Conservation (phyloP, 2,113 vertebrate species). For the Cynoglossus semilaevis region DNA sequence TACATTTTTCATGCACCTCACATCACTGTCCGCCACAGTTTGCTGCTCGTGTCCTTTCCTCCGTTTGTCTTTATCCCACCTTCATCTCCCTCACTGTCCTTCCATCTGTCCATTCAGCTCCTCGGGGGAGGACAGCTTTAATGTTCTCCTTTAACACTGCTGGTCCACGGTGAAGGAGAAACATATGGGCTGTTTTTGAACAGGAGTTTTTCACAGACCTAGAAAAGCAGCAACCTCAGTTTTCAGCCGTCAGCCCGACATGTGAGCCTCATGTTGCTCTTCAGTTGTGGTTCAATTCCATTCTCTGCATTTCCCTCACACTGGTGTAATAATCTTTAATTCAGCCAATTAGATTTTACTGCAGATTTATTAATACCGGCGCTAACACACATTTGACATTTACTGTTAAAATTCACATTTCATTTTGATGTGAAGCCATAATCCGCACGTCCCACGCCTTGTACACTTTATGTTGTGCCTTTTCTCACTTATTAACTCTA, state of each 20-base stretch:
- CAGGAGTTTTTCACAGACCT: slow-evolving; percentile 22
- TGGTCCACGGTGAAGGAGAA: slow-evolving; percentile 41
- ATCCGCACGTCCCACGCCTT: not conserved
- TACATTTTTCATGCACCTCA: slow-evolving; percentile 39
- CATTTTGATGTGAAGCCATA: not conserved
- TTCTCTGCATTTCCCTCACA: not conserved
- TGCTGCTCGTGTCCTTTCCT: slow-evolving; percentile 40
- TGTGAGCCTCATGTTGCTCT: too few relatives aligned
- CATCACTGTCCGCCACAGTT: slow-evolving; percentile 27
- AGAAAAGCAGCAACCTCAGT: too few relatives aligned
- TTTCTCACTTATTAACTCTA: not conserved
- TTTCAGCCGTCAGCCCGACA: slow-evolving; percentile 15
- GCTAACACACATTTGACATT: not conserved
- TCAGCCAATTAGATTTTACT: slow-evolving; percentile 4
- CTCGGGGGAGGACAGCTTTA: slow-evolving; percentile 33
- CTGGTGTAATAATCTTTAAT: too few relatives aligned
- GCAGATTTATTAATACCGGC: not conserved
- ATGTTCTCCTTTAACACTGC: slow-evolving; percentile 22
- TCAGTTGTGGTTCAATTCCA: too few relatives aligned
- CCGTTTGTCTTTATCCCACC: slow-evolving; percentile 47
- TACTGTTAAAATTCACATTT: not conserved
- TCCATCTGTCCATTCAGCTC: slow-evolving; percentile 32
- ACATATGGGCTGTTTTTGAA: slow-evolving; percentile 51
- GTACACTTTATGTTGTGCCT: not conserved
- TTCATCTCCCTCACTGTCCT: slow-evolving; percentile 48